Evolutionary conservation across 1,140 invertebrate species (phyloP).

Genomic region (Contarinia nasturtii): DNA sequence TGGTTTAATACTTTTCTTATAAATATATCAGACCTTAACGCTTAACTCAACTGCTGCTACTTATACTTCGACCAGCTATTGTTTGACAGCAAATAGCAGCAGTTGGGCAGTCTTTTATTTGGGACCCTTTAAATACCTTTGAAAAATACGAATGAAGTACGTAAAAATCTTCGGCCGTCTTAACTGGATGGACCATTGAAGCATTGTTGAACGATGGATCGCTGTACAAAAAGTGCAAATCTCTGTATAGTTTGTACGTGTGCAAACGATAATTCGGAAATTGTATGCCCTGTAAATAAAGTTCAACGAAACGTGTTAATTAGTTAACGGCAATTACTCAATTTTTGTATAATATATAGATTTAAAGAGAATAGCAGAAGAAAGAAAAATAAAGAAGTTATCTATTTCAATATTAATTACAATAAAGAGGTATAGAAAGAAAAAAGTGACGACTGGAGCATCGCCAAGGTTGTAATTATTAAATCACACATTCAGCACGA

Average conservation of each 20-base stretch:
- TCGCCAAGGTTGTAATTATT: too few relatives aligned
- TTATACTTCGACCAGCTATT: too few relatives aligned
- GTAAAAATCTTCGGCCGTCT: slow-evolving; percentile 40
- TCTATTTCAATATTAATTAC: too few relatives aligned
- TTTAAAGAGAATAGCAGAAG: background rate
- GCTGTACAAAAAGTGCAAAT: slow-evolving; percentile 25
- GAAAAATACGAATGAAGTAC: slow-evolving; percentile 50
- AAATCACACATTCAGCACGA: too few relatives aligned
- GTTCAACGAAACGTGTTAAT: background rate
- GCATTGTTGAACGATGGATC: slow-evolving; percentile 32
- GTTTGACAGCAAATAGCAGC: too few relatives aligned
- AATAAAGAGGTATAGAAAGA: too few relatives aligned
- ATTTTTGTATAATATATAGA: background rate
- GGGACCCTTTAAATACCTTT: too few relatives aligned
- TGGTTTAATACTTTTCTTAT: too few relatives aligned
- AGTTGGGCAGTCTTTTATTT: too few relatives aligned
- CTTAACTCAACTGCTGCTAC: too few relatives aligned
- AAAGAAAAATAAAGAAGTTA: background rate
- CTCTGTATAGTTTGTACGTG: slow-evolving; percentile 28
- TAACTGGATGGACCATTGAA: slow-evolving; percentile 42
- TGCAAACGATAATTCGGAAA: slow-evolving; percentile 31
- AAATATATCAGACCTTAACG: too few relatives aligned
- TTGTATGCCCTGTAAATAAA: slow-evolving; percentile 27
- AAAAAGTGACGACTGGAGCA: too few relatives aligned
- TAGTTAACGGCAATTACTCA: background rate